Conservation (phyloP, 2,113 vertebrate genomes). For the Alaudala cheleensis region DNA sequence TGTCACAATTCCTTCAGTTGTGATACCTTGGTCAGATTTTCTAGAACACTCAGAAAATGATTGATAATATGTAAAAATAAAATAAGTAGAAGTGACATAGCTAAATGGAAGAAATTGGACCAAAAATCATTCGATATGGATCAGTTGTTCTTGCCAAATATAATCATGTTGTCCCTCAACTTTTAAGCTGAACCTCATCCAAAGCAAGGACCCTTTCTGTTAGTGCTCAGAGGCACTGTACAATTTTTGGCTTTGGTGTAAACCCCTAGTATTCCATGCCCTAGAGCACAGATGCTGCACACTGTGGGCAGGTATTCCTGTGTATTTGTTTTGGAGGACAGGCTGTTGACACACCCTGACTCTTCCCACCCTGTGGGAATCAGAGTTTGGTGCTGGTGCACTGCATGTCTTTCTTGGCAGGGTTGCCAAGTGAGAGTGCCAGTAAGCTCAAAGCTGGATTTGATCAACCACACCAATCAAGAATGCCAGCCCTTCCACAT, state of each 20-base stretch:
- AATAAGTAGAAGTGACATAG: background rate
- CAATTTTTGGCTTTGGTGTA: background rate
- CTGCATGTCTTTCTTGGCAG: background rate
- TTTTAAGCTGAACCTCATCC: background rate
- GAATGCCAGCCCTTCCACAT: background rate
- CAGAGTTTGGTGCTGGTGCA: background rate
- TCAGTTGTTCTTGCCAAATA: background rate
- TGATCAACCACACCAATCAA: background rate
- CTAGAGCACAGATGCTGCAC: background rate
- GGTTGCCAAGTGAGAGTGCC: background rate
- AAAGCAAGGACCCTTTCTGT: background rate
- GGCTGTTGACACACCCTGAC: background rate
- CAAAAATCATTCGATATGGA: background rate
- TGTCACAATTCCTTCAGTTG: background rate
- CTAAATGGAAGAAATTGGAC: background rate
- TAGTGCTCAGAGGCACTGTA: background rate
- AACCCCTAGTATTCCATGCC: background rate
- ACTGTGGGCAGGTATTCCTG: rapidly evolving
- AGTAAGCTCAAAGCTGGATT: background rate
- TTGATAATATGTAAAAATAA: background rate
- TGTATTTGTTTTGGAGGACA: background rate
- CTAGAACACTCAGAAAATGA: background rate
- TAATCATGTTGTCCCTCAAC: background rate
- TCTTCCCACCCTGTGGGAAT: background rate
- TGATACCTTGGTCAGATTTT: background rate